Conservation (phyloP, 2,797 vertebrate genomes). For the Tokudaia muenninki region DNA sequence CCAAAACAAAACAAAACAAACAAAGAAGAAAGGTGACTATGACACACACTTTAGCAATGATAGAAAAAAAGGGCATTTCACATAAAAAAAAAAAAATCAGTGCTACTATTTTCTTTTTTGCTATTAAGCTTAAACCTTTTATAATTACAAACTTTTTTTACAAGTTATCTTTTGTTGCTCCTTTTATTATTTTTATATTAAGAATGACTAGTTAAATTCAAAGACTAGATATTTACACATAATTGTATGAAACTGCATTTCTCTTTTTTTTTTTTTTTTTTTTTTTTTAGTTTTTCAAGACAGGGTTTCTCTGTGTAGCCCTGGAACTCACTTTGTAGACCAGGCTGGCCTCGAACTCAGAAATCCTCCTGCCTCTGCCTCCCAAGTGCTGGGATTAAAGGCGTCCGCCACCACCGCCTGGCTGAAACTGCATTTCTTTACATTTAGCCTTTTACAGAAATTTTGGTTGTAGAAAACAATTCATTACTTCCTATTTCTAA, state of each 20-base stretch:
- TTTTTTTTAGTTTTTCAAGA: no score
- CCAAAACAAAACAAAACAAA: background rate
- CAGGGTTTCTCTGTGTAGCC: no score
- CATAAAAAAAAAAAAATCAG: conserved; percentile 8
- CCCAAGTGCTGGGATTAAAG: no score
- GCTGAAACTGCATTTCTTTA: conserved; percentile 48
- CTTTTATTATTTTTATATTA: conserved; percentile 41
- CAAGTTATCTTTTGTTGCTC: background rate
- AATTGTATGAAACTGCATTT: conserved; percentile 25
- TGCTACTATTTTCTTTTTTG: conserved; percentile 28
- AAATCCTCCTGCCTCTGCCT: no score
- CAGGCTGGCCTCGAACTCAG: no score
- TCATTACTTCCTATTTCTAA: conserved; percentile 42
- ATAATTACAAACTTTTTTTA: conserved; percentile 24
- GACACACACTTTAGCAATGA: background rate
- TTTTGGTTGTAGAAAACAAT: conserved; percentile 51
- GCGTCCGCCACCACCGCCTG: no score
- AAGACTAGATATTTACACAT: conserved; percentile 59
- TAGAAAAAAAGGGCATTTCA: background rate
- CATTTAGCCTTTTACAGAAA: conserved; percentile 32
- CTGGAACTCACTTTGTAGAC: no score
- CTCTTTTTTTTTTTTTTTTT: background rate
- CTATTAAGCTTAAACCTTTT: conserved; percentile 46
- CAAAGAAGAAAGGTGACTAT: background rate
- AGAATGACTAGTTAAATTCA: conserved; percentile 41